phyloP scores from a whole-genome alignment of 2,797 vertebrate genomes.

The Danionella dracula region DNA sequence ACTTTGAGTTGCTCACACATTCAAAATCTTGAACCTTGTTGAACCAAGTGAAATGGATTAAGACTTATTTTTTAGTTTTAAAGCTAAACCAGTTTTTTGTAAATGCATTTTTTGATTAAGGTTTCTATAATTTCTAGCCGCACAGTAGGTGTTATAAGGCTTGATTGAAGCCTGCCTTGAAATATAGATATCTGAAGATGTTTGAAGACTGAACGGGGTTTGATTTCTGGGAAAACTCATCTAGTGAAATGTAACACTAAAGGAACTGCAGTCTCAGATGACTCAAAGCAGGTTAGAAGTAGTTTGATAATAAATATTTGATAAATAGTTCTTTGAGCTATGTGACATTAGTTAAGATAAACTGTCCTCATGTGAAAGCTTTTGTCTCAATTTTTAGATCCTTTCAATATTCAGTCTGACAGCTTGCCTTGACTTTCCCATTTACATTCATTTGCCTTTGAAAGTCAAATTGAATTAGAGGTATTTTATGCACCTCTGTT shows the following conservation, averaged over 20 bases:
- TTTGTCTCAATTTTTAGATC: neutral
- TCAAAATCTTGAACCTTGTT: too few species aligned
- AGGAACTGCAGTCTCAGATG: conserved; percentile 6
- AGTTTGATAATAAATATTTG: conserved; percentile 18
- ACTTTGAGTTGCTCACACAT: too few species aligned
- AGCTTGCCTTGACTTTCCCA: conserved; percentile 2
- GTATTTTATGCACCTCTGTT: neutral
- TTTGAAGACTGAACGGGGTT: conserved; percentile 2
- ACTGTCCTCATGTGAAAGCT: neutral
- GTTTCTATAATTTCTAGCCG: neutral
- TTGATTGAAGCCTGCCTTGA: too few species aligned
- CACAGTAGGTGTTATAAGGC: conserved; percentile 20
- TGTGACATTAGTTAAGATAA: neutral
- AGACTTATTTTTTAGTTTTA: neutral
- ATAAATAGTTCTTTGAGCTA: conserved; percentile 13
- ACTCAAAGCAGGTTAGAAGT: conserved; percentile 1
- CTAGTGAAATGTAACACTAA: conserved; percentile 13
- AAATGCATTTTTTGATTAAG: neutral
- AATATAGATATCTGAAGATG: too few species aligned
- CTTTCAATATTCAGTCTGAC: conserved; percentile 2
- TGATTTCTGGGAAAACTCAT: conserved; percentile 14
- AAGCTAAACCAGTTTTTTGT: too few species aligned
- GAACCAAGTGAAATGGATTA: conserved; percentile 1
- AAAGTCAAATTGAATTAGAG: conserved; percentile 7
- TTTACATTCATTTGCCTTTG: conserved; percentile 10